Evolutionary conservation across 92 coral and sea anemone genomes (phyloP), one percentile per base, ranked within the genome.

Genomic region (Heliopora coerulea): DNA sequence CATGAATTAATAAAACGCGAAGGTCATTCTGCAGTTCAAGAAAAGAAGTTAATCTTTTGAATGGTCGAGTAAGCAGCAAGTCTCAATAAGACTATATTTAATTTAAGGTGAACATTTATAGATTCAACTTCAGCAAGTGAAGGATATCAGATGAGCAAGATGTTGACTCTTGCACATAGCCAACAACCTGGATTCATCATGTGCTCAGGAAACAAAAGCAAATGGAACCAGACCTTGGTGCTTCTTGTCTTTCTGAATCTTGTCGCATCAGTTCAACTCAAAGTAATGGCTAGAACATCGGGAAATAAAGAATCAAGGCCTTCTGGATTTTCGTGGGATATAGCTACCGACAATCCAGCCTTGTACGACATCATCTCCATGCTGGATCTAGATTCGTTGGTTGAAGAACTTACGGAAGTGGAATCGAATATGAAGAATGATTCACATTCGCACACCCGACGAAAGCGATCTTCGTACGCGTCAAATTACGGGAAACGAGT

Each of bases 311-410:
- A 54, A 30, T 17, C 57, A 11, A 17, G 21, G 27, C n/a, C n/a
- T n/a, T n/a, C n/a, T n/a, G n/a, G n/a, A n/a, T 49, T 70, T 19
- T 54, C 77, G 18, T 70, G 77, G 77, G 77, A 70, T 18, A 52
- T 70, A 28, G n/a, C 77, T 8, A 70, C 77, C 12, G 77, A 70
- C 30, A 54, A 70, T 7, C 62, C 35, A 21, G 63, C 77, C 4
- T 28, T 41, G 28, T 52, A 70, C 64, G 32, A 57, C 26, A 31
- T 70, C 20, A 31, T 70, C 1, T 29, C 77, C 14, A 54, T 33
- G 77, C 64, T 52, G 3, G 77, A 70, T 52, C 63, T 70, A 30
- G 77, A 70, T 21, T 70, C 77, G 30, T 14, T 54, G 1, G 29
- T 70, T 26, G 52, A 31, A 23, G 77, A 32, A 3, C 25, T 31